Evolutionary conservation across 1,140 invertebrate species (phyloP).

Genomic region (Pemphigus obesinymphae): DNA sequence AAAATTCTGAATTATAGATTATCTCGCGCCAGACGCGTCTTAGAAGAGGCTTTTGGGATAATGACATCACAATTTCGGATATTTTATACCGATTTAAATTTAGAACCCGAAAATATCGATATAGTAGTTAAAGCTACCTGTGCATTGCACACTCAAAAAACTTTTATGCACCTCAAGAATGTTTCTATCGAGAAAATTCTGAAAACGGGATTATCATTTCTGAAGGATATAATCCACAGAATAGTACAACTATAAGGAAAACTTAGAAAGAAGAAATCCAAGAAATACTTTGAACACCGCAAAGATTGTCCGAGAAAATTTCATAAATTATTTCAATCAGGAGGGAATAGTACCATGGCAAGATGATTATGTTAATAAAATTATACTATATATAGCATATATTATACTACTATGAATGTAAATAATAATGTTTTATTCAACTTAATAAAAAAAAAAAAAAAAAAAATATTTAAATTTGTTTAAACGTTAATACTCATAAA

Average conservation of each 20-base stretch:
- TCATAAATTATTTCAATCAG: constrained; percentile 43
- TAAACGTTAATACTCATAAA: no score
- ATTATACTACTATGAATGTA: constrained; percentile 4
- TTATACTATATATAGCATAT: no score
- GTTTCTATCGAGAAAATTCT: constrained; percentile 14
- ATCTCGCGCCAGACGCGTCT: not conserved
- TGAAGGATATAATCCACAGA: constrained; percentile 30
- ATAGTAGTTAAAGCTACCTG: constrained; percentile 47
- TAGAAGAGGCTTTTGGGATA: constrained; percentile 22
- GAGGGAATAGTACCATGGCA: constrained; percentile 44
- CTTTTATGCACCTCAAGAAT: constrained; percentile 30
- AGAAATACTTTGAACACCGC: not conserved
- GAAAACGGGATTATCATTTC: constrained; percentile 22
- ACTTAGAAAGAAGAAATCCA: constrained; percentile 1
- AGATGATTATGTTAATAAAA: constrained; percentile 27
- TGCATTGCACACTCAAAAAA: constrained; percentile 44
- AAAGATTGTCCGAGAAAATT: constrained; percentile 40
- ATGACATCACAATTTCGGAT: constrained; percentile 9
- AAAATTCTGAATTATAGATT: constrained; percentile 44
- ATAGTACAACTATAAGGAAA: constrained; percentile 2
- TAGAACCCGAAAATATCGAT: constrained; percentile 23
- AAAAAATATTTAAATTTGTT: not conserved
- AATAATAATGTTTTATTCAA: constrained; percentile 3
- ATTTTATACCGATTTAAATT: constrained; percentile 1
- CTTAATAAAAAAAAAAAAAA: not conserved